A percentile compares a stretch with the other conserved stretches of the same genome.
These are phyloP conservation scores for Perithous albicinctus DNA, from an alignment of 2,888 invertebrate species.

Conservation along the genomic window DNA sequence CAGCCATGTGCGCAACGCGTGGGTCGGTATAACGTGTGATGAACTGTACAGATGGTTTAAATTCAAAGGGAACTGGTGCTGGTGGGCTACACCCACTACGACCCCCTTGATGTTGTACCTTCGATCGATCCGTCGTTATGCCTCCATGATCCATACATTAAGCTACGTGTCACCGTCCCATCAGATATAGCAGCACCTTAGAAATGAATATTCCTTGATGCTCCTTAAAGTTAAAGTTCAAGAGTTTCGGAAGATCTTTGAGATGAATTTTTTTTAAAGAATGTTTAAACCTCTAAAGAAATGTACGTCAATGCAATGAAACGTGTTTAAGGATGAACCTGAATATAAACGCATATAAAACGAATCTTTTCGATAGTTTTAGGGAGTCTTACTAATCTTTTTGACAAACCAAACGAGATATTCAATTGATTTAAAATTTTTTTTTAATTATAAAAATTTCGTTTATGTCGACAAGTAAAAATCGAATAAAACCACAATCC, in stretches of 20 bases:
- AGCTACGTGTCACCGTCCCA: not conserved
- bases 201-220: not conserved
- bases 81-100: not conserved
- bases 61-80: slow-evolving; percentile 35
- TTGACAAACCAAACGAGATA: no score
- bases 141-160: not conserved
- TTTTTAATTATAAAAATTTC: no score
- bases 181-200: not conserved
- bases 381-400: no score
- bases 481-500: not conserved
- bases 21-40: slow-evolving; percentile 49
- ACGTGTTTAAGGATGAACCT: no score
- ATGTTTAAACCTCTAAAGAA: not conserved
- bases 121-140: slow-evolving; percentile 19
- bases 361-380: no score
- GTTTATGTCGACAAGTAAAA: no score
- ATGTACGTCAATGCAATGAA: no score
- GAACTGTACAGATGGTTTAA: slow-evolving; percentile 46
- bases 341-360: no score
- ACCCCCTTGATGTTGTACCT: slow-evolving; percentile 4
- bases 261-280: not conserved
- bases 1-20: slow-evolving; percentile 53
- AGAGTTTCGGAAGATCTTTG: no score
- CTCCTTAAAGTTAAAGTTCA: not conserved
- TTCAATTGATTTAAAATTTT: no score